A percentile compares a stretch with the other conserved stretches of the same genome.
Evolutionary conservation across 2,797 vertebrate genomes (phyloP).

Genomic region (Paramormyrops hopkinsi): DNA sequence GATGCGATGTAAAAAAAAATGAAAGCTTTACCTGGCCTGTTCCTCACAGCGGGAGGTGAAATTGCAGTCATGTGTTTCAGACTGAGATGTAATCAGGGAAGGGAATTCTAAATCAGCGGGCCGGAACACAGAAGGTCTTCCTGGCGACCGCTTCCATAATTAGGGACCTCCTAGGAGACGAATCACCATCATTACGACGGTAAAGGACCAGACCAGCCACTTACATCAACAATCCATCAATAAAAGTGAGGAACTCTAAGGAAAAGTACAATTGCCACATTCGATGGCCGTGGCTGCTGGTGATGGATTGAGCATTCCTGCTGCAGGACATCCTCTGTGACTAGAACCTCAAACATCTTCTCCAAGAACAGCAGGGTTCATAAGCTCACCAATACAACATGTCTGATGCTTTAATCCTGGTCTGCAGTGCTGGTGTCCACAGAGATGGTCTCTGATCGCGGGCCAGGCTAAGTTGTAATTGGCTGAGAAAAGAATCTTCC

Average conservation of each 20-base stretch:
- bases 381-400: neutral
- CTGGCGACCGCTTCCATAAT: neutral
- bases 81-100: slow-evolving; percentile 7
- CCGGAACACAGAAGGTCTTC: neutral
- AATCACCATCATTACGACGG: neutral
- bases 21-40: neutral
- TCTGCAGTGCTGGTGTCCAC: neutral
- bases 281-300: neutral
- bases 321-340: neutral
- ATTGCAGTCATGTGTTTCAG: neutral
- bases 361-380: neutral
- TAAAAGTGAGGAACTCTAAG: neutral
- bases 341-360: neutral
- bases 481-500: neutral
- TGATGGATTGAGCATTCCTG: neutral
- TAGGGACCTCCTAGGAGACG: neutral
- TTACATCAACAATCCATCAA: slow-evolving; percentile 10
- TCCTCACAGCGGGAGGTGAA: neutral
- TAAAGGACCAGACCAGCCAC: slow-evolving; percentile 5
- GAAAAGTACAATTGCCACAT: neutral
- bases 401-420: neutral
- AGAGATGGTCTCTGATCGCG: neutral
- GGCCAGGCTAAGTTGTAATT: neutral
- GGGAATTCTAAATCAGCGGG: neutral
- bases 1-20: neutral